These are phyloP conservation scores for Leuctra nigra DNA, from an alignment of 2,888 invertebrate species.

Conservation along the genomic window DNA sequence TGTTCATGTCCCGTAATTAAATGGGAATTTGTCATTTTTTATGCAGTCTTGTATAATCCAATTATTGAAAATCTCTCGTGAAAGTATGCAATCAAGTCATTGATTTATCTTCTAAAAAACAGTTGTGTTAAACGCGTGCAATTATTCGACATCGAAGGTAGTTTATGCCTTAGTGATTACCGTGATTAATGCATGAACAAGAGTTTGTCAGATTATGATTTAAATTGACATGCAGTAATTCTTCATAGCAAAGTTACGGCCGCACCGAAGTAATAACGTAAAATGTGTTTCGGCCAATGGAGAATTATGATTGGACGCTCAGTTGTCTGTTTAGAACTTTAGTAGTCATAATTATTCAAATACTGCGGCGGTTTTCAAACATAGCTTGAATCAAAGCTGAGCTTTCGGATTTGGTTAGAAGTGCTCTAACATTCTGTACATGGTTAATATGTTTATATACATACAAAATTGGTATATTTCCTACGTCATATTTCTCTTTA, in stretches of 20 bases:
- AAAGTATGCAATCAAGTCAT: constrained; percentile 4
- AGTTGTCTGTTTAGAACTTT: background rate
- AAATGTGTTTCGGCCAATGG: background rate
- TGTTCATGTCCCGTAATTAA: constrained; percentile 4
- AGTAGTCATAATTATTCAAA: background rate
- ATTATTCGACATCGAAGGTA: constrained; percentile 13
- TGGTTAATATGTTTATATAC: no score
- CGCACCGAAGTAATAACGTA: constrained; percentile 3
- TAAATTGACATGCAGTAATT: constrained; percentile 11
- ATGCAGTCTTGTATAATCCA: background rate
- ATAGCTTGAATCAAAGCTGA: no score
- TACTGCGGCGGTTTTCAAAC: background rate
- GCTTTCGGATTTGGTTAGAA: no score
- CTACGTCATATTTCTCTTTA: constrained; percentile 3
- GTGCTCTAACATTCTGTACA: no score
- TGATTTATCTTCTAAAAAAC: constrained; percentile 12
- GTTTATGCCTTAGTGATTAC: constrained; percentile 13
- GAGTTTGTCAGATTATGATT: constrained; percentile 6
- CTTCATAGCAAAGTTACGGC: background rate
- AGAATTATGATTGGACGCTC: constrained; percentile 6
- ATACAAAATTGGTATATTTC: no score
- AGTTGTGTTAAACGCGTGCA: background rate
- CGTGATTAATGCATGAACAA: constrained; percentile 13
- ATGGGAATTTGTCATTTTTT: constrained; percentile 3
- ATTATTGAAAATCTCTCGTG: constrained; percentile 3